Evolutionary conservation across 1,140 invertebrate species (phyloP), one percentile per base, ranked within the genome.

Genomic region (Plectus sambesii): DNA sequence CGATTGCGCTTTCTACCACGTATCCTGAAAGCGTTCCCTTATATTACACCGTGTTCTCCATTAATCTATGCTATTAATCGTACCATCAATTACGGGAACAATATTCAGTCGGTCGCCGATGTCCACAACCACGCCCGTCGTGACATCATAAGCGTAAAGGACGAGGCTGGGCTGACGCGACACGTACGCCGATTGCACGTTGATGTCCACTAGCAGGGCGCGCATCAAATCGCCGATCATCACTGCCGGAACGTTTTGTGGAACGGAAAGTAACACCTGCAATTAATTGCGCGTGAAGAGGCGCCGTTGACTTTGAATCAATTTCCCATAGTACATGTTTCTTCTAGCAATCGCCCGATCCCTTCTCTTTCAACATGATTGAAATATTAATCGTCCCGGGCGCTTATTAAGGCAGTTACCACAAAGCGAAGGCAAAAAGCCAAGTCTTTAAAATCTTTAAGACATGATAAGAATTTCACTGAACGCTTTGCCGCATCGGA

Each of bases 91-190:
- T 20, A 80, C 74, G 22, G 78, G 78, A 41, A 79, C 63, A 45
- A 80, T 74, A 53, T 80, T 78, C 49, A 79, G 71, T 43, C 77
- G 61, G 47, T 81, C 77, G 17, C 79, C 79, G 50, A 81, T 72
- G 61, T 81, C 79, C 3, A 79, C 77, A 35, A 81, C 73, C 46
- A 81, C 75, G 33, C 79, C 79, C 17, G 78, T 78, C 2, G 75
- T 76, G 3, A 77, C 71, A 39, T 77, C 77, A 62, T 81, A 80
- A 2, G 78, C 75, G 62, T 78, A 79, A 2, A 81, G 70, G 26
- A 78, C 70, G 36, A 79, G 61, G n/a, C 78, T 70, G 38, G 77
- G 71, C 63, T 81, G 79, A 51, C 76, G 70, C 8, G 76, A 78
- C 51, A 46, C 69, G 65, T 26, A 43, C 40, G 23, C 12, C 38